A percentile compares a stretch with the other conserved stretches of the same genome.
These are phyloP conservation scores for Sphyrna mokarran DNA, from an alignment of 2,113 vertebrate species.

Conservation along the genomic window DNA sequence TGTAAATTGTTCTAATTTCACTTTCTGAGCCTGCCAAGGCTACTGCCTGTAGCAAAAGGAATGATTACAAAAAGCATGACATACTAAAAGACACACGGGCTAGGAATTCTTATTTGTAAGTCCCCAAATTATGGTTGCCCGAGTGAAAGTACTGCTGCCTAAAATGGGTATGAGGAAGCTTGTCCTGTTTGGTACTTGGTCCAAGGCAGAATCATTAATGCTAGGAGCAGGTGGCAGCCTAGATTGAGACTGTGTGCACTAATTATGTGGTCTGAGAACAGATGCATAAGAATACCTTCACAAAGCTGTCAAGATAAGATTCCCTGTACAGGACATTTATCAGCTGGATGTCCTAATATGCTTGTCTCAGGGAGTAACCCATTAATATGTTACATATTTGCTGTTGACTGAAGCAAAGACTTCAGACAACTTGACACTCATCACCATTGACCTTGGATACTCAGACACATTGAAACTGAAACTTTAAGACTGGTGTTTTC, in stretches of 20 bases:
- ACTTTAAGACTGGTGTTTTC: too few species aligned
- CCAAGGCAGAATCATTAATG: background rate
- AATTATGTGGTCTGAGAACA: background rate
- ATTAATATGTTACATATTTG: background rate
- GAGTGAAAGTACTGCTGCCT: background rate
- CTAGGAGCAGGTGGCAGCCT: background rate
- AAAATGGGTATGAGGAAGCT: background rate
- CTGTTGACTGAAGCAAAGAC: background rate
- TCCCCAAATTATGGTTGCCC: background rate
- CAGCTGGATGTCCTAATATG: background rate
- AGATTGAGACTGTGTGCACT: background rate
- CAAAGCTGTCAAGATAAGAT: background rate
- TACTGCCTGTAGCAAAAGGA: background rate
- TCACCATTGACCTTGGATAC: background rate
- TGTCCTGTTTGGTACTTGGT: background rate
- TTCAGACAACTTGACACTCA: background rate
- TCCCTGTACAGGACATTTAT: background rate
- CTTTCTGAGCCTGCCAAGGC: background rate
- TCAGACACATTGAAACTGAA: background rate
- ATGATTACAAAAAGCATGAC: background rate
- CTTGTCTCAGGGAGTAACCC: background rate
- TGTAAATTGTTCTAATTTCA: background rate
- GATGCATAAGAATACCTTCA: background rate
- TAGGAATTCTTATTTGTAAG: background rate
- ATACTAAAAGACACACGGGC: background rate